Conservation (phyloP, 1,140 invertebrate genomes). For the Atta texana region DNA sequence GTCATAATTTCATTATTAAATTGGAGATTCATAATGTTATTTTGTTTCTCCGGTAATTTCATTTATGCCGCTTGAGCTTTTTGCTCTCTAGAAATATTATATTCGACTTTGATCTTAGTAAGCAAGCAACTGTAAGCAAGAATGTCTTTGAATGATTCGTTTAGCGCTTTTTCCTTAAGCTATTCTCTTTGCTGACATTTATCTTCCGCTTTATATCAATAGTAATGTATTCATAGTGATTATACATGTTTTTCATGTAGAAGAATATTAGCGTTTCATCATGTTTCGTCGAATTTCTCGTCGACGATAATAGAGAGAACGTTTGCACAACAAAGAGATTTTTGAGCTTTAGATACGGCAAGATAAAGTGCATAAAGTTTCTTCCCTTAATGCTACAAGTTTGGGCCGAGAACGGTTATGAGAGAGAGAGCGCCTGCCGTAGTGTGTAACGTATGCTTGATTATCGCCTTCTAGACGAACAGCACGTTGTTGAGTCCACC, state of each 20-base stretch:
- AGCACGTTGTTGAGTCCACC: conserved; percentile 89
- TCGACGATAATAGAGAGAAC: neutral
- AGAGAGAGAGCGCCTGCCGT: conserved; percentile 41
- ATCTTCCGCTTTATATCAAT: conserved; percentile 8
- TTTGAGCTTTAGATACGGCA: conserved; percentile 24
- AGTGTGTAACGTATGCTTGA: conserved; percentile 36
- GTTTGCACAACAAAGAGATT: conserved; percentile 15
- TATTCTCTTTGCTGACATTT: conserved; percentile 46
- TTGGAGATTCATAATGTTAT: conserved; percentile 10
- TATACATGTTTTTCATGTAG: conserved; percentile 19
- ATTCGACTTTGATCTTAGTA: conserved; percentile 13
- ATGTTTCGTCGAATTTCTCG: neutral
- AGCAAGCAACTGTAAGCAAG: neutral
- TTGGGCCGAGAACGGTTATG: conserved; percentile 37
- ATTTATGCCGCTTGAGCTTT: conserved; percentile 19
- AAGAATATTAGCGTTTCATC: conserved; percentile 17
- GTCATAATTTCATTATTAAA: conserved; percentile 6
- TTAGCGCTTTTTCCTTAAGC: conserved; percentile 30
- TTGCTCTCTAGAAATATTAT: neutral
- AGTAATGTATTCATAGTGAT: conserved; percentile 24
- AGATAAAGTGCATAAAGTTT: conserved; percentile 13
- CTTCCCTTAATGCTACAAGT: conserved; percentile 50
- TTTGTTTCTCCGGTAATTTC: neutral
- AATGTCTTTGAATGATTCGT: conserved; percentile 23
- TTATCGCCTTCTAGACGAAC: conserved; percentile 79